Evolutionary conservation across 2,888 invertebrate species (phyloP).

Genomic region (Melanotus villosus): DNA sequence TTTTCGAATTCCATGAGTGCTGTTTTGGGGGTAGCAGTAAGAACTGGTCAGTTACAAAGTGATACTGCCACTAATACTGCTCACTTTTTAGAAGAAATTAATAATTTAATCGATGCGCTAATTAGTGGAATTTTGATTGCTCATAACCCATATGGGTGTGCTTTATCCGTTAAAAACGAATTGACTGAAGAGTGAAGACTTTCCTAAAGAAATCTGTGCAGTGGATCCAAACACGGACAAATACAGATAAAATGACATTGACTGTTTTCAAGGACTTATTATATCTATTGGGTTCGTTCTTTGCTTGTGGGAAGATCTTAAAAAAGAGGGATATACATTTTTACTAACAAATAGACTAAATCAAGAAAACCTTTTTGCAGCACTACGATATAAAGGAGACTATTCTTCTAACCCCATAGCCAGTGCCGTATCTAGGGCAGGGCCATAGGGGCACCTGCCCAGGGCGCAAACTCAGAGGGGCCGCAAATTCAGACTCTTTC

Average conservation of each 20-base stretch:
- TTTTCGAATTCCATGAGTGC: neutral
- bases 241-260: neutral
- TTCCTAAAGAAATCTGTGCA: neutral
- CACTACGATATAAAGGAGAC: neutral
- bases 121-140: neutral
- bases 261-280: neutral
- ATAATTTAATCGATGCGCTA: neutral
- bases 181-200: neutral
- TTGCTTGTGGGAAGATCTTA: too few species aligned
- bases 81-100: neutral
- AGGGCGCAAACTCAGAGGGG: too few species aligned
- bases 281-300: neutral
- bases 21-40: neutral
- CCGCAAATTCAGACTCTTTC: too few species aligned
- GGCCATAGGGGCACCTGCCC: too few species aligned
- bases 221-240: neutral
- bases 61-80: neutral
- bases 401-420: neutral
- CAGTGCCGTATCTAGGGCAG: too few species aligned
- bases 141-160: neutral
- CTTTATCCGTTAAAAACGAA: neutral
- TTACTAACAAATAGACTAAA: neutral
- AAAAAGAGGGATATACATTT: neutral
- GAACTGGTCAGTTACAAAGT: neutral
- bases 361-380: neutral